Conservation (phyloP, 2,113 vertebrate genomes). For the Callocephalon fimbriatum region DNA sequence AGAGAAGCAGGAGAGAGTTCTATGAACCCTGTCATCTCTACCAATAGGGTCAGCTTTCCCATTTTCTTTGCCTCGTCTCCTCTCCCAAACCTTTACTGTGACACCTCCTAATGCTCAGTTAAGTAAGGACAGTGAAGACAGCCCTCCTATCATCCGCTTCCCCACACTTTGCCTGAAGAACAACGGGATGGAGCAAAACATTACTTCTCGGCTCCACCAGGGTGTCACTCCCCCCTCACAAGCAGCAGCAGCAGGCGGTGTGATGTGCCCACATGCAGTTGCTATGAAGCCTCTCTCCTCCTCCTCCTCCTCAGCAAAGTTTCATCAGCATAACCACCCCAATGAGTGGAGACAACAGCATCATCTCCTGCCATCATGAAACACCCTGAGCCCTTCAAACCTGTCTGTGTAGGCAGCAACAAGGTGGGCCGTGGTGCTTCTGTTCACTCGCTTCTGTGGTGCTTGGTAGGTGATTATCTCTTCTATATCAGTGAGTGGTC, state of each 20-base stretch:
- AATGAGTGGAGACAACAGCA: background rate
- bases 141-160: background rate
- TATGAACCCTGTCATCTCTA: background rate
- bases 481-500: background rate
- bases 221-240: background rate
- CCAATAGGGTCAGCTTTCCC: background rate
- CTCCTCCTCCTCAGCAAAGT: background rate
- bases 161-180: background rate
- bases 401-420: background rate
- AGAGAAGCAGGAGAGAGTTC: background rate
- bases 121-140: background rate
- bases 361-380: background rate
- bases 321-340: background rate
- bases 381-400: background rate
- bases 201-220: accelerated
- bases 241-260: background rate
- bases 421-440: background rate
- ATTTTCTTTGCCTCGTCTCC: background rate
- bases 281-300: background rate
- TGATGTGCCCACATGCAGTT: background rate
- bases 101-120: background rate
- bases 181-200: background rate
- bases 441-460: background rate
- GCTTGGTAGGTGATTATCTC: background rate
- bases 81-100: background rate